Evolutionary conservation across 2,113 vertebrate species (phyloP).

Genomic region (Epinephelus cyanopodus): DNA sequence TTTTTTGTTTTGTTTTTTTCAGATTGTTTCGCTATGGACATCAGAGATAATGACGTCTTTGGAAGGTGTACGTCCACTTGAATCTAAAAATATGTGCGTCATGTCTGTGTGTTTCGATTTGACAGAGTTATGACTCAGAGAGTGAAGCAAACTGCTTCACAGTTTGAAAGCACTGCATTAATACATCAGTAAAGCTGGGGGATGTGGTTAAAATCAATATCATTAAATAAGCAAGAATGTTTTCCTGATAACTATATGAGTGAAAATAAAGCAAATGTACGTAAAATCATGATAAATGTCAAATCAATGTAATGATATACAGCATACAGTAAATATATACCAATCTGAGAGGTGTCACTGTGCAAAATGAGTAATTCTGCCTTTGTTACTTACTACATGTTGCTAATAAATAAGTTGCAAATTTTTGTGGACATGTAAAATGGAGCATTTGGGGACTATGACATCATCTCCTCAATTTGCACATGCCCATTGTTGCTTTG

Average conservation of each 20-base stretch:
- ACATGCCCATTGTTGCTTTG: too few relatives aligned
- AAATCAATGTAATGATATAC: too few relatives aligned
- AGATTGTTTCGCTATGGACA: neutral
- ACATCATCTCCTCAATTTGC: too few relatives aligned
- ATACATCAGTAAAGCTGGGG: neutral
- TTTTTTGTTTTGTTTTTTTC: neutral
- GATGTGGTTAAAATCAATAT: neutral
- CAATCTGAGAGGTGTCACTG: too few relatives aligned
- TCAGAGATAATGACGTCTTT: neutral
- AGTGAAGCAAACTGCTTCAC: neutral
- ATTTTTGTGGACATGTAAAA: too few relatives aligned
- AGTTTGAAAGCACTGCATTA: neutral
- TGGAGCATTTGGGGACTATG: too few relatives aligned
- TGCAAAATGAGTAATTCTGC: too few relatives aligned
- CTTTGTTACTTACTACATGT: too few relatives aligned
- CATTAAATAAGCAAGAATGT: neutral
- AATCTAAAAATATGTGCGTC: neutral
- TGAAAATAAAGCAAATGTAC: too few relatives aligned
- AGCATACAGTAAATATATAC: too few relatives aligned
- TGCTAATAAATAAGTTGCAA: too few relatives aligned
- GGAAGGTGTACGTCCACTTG: neutral
- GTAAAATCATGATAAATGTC: too few relatives aligned
- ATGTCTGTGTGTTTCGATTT: neutral
- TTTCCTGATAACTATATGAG: neutral
- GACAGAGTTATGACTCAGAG: neutral